Conservation (phyloP, 2,888 invertebrate genomes). For the Yponomeuta evonymella region DNA sequence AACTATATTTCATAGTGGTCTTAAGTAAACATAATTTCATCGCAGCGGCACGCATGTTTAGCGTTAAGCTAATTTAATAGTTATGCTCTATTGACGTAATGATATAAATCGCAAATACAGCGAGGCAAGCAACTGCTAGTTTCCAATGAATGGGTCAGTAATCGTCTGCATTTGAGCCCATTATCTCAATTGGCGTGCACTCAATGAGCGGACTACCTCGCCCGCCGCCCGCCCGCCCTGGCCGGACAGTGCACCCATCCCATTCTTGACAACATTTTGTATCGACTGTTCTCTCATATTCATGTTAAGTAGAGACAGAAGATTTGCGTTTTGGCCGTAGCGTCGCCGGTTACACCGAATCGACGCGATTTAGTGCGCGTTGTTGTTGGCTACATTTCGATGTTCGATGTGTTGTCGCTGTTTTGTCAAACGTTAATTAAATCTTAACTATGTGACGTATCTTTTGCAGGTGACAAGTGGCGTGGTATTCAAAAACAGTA, state of each 20-base stretch:
- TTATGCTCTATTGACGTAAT: constrained; percentile 1
- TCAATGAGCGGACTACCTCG: constrained; percentile 63
- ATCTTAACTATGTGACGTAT: background rate
- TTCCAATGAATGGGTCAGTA: constrained; percentile 70
- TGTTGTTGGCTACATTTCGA: background rate
- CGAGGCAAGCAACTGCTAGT: constrained; percentile 51
- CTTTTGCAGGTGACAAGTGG: background rate
- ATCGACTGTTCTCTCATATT: background rate
- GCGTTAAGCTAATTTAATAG: constrained; percentile 48
- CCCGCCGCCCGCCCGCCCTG: constrained; percentile 60
- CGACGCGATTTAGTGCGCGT: background rate
- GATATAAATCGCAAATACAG: constrained; percentile 25
- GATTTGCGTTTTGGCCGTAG: background rate
- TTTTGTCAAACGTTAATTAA: background rate
- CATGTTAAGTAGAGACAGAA: background rate
- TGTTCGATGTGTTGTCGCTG: background rate
- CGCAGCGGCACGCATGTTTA: constrained; percentile 40
- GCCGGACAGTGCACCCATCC: constrained; percentile 34
- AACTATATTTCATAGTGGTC: constrained; percentile 30
- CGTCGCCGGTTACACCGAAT: background rate
- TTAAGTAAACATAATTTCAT: constrained; percentile 38
- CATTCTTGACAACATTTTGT: background rate
- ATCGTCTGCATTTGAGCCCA: constrained; percentile 72
- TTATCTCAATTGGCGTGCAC: constrained; percentile 72
- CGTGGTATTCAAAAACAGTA: background rate